Base-by-base conservation (phyloP, 2,113 vertebrate species). In the Phyllopteryx taeniolatus region DNA sequence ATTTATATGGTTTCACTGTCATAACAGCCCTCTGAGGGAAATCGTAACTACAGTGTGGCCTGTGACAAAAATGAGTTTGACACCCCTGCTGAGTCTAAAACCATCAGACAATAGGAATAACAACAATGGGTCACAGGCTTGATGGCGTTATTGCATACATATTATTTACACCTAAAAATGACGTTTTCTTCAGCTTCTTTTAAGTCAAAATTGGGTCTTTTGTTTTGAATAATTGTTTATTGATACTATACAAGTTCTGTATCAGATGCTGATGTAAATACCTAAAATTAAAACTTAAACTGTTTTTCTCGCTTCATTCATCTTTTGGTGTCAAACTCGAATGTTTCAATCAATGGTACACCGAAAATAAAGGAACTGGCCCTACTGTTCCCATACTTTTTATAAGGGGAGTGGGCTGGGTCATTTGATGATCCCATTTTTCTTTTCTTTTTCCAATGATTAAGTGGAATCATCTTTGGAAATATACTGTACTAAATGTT, bases 381-480 rank as follows among this genome's bases (percentile, higher is more conserved):
- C 31, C 17, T 31, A 17, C 7, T 15, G 31, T 33, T 5, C n/a
- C 22, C 11, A 59, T 59, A 31, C 12, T 31, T 13, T 31, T 31
- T 11, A 27, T 22, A 53, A 49, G 47, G 47, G 47, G 47, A 49
- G 47, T 49, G 47, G 7, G 15, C 35, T 2, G 35, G 35, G 35
- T 51, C 15, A 17, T 51, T 49, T 17, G 14, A 5, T 51, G 1
- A 14, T 47, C 14, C 13, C 3, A 14, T 15, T 14, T 47, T 47
- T 47, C 46, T 47, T 47, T 80, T 78, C 73, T 44, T 80, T 78
- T 75, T 44, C 69, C 77, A 78, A 71, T 88, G 73, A 82, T 77
- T 82, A 67, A 86, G 80, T 79, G 84, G 83, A 79, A 72, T 80
- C 72, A 64, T 43, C 81, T 79, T 71, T 75, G 76, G 82, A 75